Percentiles rank a stretch among this genome's conserved stretches.
Evolutionary conservation across 2,113 vertebrate species (phyloP).

Genomic region (Pedetes capensis): DNA sequence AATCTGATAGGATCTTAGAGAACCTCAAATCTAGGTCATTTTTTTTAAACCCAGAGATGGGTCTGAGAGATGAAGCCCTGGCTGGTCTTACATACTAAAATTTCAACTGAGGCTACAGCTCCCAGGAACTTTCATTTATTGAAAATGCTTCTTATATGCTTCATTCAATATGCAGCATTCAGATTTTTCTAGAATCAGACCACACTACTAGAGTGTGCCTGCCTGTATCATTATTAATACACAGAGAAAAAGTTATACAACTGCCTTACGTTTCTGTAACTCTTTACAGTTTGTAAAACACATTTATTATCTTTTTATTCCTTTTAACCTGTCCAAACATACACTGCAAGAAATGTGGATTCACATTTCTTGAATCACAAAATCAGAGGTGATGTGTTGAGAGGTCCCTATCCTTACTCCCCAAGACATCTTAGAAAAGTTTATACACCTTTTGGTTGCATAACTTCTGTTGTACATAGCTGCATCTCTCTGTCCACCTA

Average conservation of each 20-base stretch:
- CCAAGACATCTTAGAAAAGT: not conserved
- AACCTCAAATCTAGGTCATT: not conserved
- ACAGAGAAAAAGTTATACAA: not conserved
- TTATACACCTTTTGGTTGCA: not conserved
- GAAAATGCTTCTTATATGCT: not conserved
- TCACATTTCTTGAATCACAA: not conserved
- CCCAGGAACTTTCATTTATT: not conserved
- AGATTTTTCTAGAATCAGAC: conserved; percentile 8
- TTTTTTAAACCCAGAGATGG: not conserved
- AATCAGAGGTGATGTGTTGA: not conserved
- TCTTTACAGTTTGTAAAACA: not conserved
- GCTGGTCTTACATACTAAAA: not conserved
- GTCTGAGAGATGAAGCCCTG: not conserved
- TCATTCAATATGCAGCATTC: not conserved
- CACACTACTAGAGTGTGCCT: not conserved
- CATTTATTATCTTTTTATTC: not conserved
- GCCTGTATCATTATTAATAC: not conserved
- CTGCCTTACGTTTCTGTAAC: not conserved
- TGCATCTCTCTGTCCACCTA: not conserved
- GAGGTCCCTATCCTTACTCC: not conserved
- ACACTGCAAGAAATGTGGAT: not conserved
- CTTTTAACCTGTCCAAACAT: not conserved
- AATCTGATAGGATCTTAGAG: conserved; percentile 8
- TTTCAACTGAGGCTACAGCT: not conserved
- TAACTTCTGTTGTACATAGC: not conserved